A percentile compares a stretch with the other conserved stretches of the same genome.
phyloP scores from a whole-genome alignment of 1,140 invertebrate species.

The Drosophila carrolli region DNA sequence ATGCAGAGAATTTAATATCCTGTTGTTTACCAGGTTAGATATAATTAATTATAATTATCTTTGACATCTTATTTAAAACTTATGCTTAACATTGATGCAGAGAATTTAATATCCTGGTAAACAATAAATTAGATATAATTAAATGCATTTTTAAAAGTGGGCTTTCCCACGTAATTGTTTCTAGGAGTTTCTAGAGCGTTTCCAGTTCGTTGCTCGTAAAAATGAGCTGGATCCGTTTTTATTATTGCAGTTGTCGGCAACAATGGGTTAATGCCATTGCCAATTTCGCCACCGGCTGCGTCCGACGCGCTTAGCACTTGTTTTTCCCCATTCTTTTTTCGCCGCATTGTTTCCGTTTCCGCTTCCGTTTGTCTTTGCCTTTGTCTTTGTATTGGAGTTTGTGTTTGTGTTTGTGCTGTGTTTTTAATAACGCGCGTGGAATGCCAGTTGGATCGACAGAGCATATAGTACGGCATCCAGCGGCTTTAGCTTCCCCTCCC shows the following conservation, averaged over 20 bases:
- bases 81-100: too few species aligned
- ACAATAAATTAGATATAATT: background rate
- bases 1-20: background rate
- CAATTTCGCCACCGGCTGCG: conserved; percentile 44
- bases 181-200: background rate
- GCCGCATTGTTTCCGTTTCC: conserved; percentile 32
- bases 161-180: background rate
- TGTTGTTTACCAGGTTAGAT: too few species aligned
- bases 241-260: conserved; percentile 25
- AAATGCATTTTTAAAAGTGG: background rate
- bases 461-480: conserved; percentile 12
- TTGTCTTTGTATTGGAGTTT: background rate
- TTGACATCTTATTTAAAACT: background rate
- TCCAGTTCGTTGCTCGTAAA: conserved; percentile 11
- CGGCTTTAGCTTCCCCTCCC: conserved; percentile 21
- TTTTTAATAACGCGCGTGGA: conserved; percentile 59
- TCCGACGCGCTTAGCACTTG: conserved; percentile 30
- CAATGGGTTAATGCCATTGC: conserved; percentile 65
- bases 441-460: conserved; percentile 27
- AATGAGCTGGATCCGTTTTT: conserved; percentile 17
- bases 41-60: too few species aligned
- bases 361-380: conserved; percentile 1
- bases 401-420: background rate
- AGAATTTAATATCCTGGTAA: background rate
- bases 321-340: conserved; percentile 7